Base-by-base conservation (phyloP, 2,113 vertebrate species). In the Bungarus multicinctus region DNA sequence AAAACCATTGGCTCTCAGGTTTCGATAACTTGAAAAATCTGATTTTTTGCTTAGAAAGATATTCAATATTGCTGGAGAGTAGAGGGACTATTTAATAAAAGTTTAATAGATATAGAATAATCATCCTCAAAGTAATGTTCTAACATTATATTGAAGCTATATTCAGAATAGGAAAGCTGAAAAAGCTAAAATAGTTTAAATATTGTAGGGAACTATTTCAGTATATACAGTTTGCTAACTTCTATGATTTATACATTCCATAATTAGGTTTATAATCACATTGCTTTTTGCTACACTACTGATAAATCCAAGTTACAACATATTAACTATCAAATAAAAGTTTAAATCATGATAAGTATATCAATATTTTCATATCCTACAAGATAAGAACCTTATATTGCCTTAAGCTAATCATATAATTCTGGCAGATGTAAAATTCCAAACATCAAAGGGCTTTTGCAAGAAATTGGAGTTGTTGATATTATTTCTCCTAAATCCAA, bases 321-420 rank as follows among this genome's bases (percentile, higher is more conserved):
- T n/a, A 53, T 95, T 93, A 91, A 85, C 57, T 58, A 53, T 64
- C 0, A 0, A 92, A 94, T 34, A 92, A 95, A 57, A 90, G 1
- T 55, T 94, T 34, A 91, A 39, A 45, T 93, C 91, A 93, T 97
- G 95, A 95, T 95, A 96, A 93, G 1, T 90, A 64, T 81, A 89
- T 96, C 94, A 96, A 95, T 94, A 94, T 96, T 96, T 95, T 90
- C 45, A 20, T 87, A 57, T 94, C 88, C 54, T 94, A 92, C 57
- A 95, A 95, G 90, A 95, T 0, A 30, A 94, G 93, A 93, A 87
- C 90, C 92, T 6, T 95, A 95, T 96, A 96, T 93, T 96, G 91
- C 94, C 96, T 93, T 20, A 1, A 96, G 94, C 96, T 93, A 95
- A 87, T 69, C 22, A 90, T 88, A 34, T 88, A 86, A 43, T 86